These are phyloP conservation scores for Harpegnathos saltator DNA, from an alignment of 1,140 invertebrate species.

Conservation along the genomic window DNA sequence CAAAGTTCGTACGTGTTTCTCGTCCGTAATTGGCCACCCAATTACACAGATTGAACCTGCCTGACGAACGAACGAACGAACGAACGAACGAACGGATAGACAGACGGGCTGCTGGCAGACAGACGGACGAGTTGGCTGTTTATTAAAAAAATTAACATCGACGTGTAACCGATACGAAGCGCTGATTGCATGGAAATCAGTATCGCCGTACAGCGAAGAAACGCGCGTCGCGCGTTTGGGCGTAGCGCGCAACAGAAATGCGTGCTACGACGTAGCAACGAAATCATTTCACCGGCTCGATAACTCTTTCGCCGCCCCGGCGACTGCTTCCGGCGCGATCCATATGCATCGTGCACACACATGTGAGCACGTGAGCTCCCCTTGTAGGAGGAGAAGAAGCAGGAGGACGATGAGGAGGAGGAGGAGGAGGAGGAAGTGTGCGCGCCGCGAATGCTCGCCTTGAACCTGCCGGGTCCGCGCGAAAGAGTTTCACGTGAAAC, in stretches of 20 bases:
- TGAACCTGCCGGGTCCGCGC: constrained; percentile 69
- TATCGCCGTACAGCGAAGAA: not conserved
- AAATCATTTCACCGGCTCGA: constrained; percentile 49
- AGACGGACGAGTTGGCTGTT: constrained; percentile 7
- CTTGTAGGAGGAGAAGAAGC: not conserved
- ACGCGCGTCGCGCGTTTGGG: not conserved
- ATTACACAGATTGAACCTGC: constrained; percentile 26
- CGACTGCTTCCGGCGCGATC: constrained; percentile 58
- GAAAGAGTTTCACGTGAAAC: constrained; percentile 75
- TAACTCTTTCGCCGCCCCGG: constrained; percentile 39
- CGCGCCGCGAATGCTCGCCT: constrained; percentile 66
- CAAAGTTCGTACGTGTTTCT: constrained; percentile 2
- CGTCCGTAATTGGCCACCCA: constrained; percentile 33
- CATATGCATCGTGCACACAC: constrained; percentile 49
- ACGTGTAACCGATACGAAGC: constrained; percentile 30
- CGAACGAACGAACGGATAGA: too few species aligned
- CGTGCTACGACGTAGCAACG: constrained; percentile 2
- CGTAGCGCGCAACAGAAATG: not conserved
- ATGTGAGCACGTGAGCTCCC: constrained; percentile 55
- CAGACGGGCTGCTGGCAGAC: not conserved
- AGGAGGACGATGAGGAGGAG: too few species aligned
- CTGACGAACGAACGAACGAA: too few species aligned
- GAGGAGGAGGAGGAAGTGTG: not conserved
- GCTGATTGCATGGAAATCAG: constrained; percentile 42
- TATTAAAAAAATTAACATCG: constrained; percentile 53